Evolutionary conservation across 2,113 vertebrate species (phyloP).

Genomic region (Sus scrofa): DNA sequence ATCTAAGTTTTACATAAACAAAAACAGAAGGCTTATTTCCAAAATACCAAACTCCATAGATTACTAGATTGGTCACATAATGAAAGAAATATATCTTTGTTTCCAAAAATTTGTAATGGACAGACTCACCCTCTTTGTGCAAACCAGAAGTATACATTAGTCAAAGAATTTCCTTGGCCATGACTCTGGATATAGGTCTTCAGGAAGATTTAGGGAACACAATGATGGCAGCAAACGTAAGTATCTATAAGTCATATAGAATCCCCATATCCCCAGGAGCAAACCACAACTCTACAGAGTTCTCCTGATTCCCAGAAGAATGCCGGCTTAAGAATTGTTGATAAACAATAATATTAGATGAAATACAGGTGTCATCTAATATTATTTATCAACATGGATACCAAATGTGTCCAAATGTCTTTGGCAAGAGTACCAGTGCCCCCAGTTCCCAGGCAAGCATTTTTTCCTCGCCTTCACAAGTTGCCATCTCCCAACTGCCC

Average conservation of each 20-base stretch:
- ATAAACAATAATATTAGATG: no score
- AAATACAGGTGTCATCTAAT: no score
- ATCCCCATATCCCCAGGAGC: neutral
- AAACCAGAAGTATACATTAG: neutral
- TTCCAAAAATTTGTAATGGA: neutral
- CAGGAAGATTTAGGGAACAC: neutral
- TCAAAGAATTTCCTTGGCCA: neutral
- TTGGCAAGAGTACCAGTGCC: neutral
- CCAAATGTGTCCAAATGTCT: neutral
- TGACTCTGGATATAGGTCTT: neutral
- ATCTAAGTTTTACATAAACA: neutral
- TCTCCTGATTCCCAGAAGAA: neutral
- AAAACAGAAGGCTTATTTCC: neutral
- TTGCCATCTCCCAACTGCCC: rapidly evolving
- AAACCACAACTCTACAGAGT: neutral
- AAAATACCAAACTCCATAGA: neutral
- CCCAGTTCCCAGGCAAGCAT: neutral
- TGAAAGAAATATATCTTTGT: neutral
- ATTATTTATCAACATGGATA: neutral
- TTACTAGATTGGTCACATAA: neutral
- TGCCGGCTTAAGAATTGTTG: neutral
- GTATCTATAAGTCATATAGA: neutral
- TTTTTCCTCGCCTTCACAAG: neutral
- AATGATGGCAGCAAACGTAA: neutral
- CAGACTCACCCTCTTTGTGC: neutral